These are phyloP conservation scores for Sepiola atlantica DNA, from an alignment of 2,888 invertebrate genomes.

Conservation along the genomic window DNA sequence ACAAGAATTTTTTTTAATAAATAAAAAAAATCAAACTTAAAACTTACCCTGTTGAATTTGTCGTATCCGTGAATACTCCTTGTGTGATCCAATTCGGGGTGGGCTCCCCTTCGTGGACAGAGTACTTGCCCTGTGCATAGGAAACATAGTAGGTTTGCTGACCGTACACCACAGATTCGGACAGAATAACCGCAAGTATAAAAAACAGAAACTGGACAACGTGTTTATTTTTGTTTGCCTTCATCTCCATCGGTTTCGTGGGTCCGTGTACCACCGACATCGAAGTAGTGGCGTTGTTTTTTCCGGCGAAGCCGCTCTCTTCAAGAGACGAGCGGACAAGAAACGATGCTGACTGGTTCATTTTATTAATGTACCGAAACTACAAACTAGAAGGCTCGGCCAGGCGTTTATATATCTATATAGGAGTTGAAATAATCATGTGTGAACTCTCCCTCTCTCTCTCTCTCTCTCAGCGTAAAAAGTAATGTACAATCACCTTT, in stretches of 20 bases:
- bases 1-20: too few relatives aligned
- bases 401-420: constrained; percentile 24
- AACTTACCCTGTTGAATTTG: not conserved
- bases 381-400: not conserved
- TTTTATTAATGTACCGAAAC: not conserved
- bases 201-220: constrained; percentile 19
- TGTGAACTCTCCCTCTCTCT: not conserved
- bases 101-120: constrained; percentile 18
- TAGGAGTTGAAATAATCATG: constrained; percentile 13
- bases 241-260: not conserved
- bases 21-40: not conserved
- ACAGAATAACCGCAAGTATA: not conserved
- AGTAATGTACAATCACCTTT: not conserved
- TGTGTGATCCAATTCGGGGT: not conserved
- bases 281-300: too few relatives aligned
- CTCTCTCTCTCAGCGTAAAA: not conserved
- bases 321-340: not conserved
- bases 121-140: not conserved
- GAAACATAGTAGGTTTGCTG: not conserved
- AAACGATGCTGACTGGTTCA: constrained; percentile 16
- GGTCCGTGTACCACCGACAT: not conserved
- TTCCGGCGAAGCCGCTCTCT: not conserved
- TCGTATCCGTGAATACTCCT: not conserved
- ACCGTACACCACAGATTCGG: not conserved
- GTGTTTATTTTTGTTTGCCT: not conserved